These are phyloP conservation scores for Pinna nobilis DNA, from an alignment of 1,140 invertebrate species.

Conservation along the genomic window DNA sequence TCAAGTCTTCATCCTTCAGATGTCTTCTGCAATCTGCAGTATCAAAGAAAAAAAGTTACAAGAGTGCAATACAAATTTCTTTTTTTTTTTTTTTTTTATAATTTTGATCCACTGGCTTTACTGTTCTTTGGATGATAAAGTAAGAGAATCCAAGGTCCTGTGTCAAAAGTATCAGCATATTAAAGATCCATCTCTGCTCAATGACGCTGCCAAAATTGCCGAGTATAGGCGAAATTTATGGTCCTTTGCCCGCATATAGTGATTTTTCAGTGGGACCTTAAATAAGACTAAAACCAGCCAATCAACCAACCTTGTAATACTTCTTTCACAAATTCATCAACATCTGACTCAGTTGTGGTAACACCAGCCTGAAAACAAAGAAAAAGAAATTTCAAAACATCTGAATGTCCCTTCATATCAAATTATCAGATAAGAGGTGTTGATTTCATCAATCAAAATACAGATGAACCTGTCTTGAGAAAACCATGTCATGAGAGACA, in stretches of 20 bases:
- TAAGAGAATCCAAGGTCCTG: too few species aligned
- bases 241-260: too few species aligned
- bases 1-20: slow-evolving; percentile 45
- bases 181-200: too few species aligned
- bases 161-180: too few species aligned
- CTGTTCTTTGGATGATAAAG: too few species aligned
- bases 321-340: slow-evolving; percentile 47
- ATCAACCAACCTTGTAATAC: slow-evolving; percentile 32
- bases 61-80: too few species aligned
- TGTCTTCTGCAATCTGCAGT: slow-evolving; percentile 50
- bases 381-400: not conserved
- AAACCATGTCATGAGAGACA: not conserved
- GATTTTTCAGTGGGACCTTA: too few species aligned
- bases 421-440: not conserved
- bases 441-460: not conserved
- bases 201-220: too few species aligned
- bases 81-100: too few species aligned
- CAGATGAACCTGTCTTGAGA: not conserved
- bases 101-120: too few species aligned
- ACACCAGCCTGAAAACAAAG: slow-evolving; percentile 3
- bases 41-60: not conserved
- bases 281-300: too few species aligned
- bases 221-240: too few species aligned
- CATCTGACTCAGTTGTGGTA: slow-evolving; percentile 1
- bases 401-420: not conserved